These are phyloP conservation scores for Alviniconcha strummeri DNA, from an alignment of 2,888 invertebrate genomes.

Conservation along the genomic window DNA sequence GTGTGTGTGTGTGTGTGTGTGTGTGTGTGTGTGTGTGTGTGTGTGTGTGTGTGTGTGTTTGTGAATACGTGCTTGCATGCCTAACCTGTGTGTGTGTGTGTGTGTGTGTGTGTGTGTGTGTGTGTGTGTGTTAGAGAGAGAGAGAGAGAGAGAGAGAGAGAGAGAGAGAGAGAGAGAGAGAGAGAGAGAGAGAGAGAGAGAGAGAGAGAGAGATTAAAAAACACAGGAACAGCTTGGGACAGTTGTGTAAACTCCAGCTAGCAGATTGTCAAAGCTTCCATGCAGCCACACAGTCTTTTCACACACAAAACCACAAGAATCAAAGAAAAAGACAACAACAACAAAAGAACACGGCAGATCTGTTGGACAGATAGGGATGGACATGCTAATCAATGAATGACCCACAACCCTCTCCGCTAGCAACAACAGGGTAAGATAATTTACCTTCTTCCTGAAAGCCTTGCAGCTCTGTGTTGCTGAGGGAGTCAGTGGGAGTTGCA, in stretches of 20 bases:
- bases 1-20: conserved; percentile 6
- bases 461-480: background rate
- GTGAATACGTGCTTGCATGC: background rate
- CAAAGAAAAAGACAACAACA: background rate
- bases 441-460: background rate
- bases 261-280: background rate
- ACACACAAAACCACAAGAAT: background rate
- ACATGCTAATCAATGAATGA: too few species aligned
- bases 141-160: background rate
- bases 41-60: background rate
- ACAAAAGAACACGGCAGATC: too few species aligned
- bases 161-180: too few species aligned
- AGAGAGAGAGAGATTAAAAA: too few species aligned
- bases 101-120: background rate
- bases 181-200: too few species aligned
- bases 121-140: background rate
- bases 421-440: too few species aligned
- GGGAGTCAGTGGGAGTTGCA: background rate
- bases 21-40: background rate
- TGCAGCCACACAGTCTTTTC: background rate
- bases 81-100: background rate
- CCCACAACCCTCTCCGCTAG: too few species aligned
- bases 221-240: too few species aligned
- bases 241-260: too few species aligned
- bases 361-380: background rate